A percentile compares a stretch with the other conserved stretches of the same genome.
Conservation (phyloP, 1,140 invertebrate genomes). For the Microplitis demolitor region DNA sequence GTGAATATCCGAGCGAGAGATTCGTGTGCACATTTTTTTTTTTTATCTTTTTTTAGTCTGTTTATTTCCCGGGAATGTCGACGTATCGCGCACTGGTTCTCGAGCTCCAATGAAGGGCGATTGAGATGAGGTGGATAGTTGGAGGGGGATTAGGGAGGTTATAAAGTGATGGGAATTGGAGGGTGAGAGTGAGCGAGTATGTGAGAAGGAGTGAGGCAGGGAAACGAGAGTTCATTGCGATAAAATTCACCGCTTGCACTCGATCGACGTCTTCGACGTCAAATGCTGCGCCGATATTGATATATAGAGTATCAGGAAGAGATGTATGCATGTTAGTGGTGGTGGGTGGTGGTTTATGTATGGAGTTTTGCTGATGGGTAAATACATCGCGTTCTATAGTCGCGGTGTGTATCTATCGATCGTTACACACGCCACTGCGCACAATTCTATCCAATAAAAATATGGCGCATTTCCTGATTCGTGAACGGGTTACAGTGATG, state of each 20-base stretch:
- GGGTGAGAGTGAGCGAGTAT: background rate
- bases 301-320: background rate
- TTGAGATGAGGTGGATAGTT: background rate
- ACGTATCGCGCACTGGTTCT: background rate
- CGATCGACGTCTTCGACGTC: slow-evolving; percentile 4
- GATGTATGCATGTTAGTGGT: background rate
- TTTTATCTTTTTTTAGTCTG: slow-evolving; percentile 5
- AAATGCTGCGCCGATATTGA: slow-evolving; percentile 3
- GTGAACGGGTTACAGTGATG: slow-evolving; percentile 6
- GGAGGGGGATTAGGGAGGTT: background rate
- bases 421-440: slow-evolving; percentile 21
- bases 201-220: background rate
- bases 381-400: slow-evolving; percentile 6
- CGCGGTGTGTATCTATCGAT: slow-evolving; percentile 14
- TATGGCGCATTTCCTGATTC: slow-evolving; percentile 4
- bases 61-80: slow-evolving; percentile 12
- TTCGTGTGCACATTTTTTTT: background rate
- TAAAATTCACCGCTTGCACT: slow-evolving; percentile 8
- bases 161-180: background rate
- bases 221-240: slow-evolving; percentile 4
- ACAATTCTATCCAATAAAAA: slow-evolving; percentile 24
- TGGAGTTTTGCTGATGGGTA: background rate
- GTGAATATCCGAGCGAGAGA: slow-evolving; percentile 19
- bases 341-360: background rate
- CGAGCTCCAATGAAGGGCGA: slow-evolving; percentile 17